These are phyloP conservation scores for Nansenia antarctica DNA, from an alignment of 2,113 vertebrate species.

Conservation along the genomic window DNA sequence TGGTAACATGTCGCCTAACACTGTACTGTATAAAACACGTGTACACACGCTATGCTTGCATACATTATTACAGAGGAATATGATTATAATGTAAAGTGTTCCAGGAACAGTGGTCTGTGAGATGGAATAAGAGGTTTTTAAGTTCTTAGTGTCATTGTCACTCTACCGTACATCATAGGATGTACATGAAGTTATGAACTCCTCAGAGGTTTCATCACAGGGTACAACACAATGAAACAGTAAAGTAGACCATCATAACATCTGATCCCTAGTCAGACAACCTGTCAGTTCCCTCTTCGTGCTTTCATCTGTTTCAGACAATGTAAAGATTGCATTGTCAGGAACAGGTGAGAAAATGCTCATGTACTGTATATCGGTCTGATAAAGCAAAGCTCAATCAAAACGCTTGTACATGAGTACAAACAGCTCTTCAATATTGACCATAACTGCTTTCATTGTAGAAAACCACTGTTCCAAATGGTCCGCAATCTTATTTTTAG, in stretches of 20 bases:
- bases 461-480: too few species aligned
- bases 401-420: too few species aligned
- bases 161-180: neutral
- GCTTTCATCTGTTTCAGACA: neutral
- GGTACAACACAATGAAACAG: neutral
- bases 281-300: neutral
- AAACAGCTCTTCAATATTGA: too few species aligned
- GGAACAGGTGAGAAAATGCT: neutral
- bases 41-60: neutral
- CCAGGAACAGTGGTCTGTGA: neutral
- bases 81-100: neutral
- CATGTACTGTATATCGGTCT: too few species aligned
- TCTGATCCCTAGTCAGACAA: neutral
- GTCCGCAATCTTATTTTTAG: too few species aligned
- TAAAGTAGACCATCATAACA: neutral
- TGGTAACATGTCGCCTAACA: neutral
- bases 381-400: too few species aligned
- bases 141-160: conserved; percentile 1
- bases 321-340: neutral
- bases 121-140: neutral
- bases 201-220: too few species aligned
- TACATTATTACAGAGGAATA: neutral
- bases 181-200: neutral
- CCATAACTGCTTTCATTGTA: too few species aligned
- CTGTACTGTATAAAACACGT: neutral